Conservation (phyloP, 2,888 invertebrate genomes). For the Plagodis pulveraria region DNA sequence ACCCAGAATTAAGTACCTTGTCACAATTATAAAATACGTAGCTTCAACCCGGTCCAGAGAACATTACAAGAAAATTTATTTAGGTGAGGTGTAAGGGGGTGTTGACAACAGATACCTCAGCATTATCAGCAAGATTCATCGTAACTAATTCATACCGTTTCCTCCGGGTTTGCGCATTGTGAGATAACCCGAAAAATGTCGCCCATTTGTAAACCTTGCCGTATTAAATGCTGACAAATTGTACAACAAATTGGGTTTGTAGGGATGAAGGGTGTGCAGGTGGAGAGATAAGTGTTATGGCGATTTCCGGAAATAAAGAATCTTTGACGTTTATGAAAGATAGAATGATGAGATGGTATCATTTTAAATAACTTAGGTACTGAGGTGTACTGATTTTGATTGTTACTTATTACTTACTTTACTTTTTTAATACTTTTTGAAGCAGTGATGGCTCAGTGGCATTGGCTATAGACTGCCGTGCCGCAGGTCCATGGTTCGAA, state of each 20-base stretch:
- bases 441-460: no score
- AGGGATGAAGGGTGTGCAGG: neutral
- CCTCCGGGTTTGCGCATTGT: conserved; percentile 12
- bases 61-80: conserved; percentile 1
- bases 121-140: conserved; percentile 27
- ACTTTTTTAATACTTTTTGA: no score
- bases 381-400: no score
- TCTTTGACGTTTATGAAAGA: no score
- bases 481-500: no score
- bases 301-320: no score
- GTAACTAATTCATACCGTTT: conserved; percentile 29
- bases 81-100: conserved; percentile 1
- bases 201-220: conserved; percentile 26
- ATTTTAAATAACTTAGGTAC: no score
- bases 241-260: conserved; percentile 16
- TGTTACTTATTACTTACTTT: no score
- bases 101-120: conserved; percentile 10
- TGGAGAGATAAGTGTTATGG: neutral
- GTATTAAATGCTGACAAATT: conserved; percentile 32
- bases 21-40: neutral
- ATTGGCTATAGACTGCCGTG: no score
- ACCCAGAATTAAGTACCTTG: neutral
- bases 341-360: no score
- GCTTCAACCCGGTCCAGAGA: neutral
- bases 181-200: conserved; percentile 36